Evolutionary conservation across 2,797 vertebrate genomes (phyloP).

Genomic region (Eupleurogrammus muticus): DNA sequence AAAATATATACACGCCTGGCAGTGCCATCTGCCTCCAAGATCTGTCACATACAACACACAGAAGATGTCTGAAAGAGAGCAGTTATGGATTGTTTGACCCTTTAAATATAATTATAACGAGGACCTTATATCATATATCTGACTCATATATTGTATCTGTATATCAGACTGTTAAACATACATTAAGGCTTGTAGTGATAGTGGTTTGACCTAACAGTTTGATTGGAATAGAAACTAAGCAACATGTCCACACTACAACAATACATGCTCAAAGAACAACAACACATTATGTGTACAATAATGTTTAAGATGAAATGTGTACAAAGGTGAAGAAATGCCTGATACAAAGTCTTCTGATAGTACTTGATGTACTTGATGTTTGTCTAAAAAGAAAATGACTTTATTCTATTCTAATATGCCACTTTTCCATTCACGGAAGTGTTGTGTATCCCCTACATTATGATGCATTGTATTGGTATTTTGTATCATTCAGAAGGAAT

Average conservation of each 20-base stretch:
- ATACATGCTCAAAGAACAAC: slow-evolving; percentile 7
- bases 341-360: neutral
- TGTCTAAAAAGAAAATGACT: neutral
- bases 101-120: neutral
- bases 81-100: slow-evolving; percentile 35
- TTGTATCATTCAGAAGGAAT: neutral
- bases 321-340: neutral
- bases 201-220: neutral
- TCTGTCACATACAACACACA: slow-evolving; percentile 72
- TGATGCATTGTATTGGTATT: neutral
- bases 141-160: neutral
- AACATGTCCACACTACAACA: neutral
- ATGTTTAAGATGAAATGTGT: neutral
- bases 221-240: neutral
- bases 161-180: too few relatives aligned
- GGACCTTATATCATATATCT: too few relatives aligned
- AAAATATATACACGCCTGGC: slow-evolving; percentile 88
- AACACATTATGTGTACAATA: neutral
- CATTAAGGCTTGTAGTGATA: too few relatives aligned
- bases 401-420: neutral
- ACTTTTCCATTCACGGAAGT: neutral
- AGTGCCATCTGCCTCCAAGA: slow-evolving; percentile 91
- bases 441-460: neutral
- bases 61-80: slow-evolving; percentile 64
- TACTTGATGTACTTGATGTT: neutral